Percentiles rank a stretch among this genome's conserved stretches.
Evolutionary conservation across 2,797 vertebrate genomes (phyloP).

Genomic region (Poecilia velifera): DNA sequence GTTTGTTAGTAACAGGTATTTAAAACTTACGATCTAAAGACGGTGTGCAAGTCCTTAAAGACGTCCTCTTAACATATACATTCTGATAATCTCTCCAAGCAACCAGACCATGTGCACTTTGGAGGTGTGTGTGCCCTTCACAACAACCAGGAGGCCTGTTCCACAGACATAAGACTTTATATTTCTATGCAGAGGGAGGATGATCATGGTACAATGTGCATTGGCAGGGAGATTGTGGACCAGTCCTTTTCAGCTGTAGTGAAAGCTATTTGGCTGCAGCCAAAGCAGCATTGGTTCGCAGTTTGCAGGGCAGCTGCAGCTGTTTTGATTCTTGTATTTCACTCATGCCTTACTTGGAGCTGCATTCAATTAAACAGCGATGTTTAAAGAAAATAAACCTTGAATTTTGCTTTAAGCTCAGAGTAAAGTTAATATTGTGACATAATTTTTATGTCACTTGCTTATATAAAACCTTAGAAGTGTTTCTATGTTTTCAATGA

Average conservation of each 20-base stretch:
- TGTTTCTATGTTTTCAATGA: neutral
- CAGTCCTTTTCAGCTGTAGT: neutral
- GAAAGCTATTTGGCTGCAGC: neutral
- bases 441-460: neutral
- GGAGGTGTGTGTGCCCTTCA: neutral
- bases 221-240: neutral
- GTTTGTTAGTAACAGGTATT: slow-evolving; percentile 14
- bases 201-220: neutral
- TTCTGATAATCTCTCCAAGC: neutral
- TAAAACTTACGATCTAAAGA: slow-evolving; percentile 7
- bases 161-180: neutral
- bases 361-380: neutral
- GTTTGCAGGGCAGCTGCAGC: neutral
- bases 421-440: neutral
- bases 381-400: neutral
- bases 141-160: neutral
- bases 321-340: neutral
- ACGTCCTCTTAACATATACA: neutral
- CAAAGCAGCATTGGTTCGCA: neutral
- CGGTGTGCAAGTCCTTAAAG: neutral
- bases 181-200: neutral
- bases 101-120: neutral
- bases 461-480: neutral
- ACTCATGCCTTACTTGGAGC: neutral
- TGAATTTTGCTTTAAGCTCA: neutral